These are phyloP conservation scores for Corbicula japonica DNA, from an alignment of 2,888 invertebrate genomes.

Conservation along the genomic window DNA sequence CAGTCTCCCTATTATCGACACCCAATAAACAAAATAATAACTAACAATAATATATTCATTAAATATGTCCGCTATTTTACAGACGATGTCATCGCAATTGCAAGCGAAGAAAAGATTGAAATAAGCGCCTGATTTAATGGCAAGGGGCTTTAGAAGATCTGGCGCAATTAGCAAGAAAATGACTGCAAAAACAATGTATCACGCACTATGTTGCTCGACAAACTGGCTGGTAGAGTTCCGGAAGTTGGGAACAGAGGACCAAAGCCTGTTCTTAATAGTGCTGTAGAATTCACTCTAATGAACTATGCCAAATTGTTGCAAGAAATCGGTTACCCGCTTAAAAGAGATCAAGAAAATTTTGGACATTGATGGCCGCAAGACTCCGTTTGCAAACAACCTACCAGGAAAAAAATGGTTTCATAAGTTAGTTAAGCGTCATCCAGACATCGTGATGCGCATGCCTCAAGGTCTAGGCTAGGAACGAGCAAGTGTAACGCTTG, in stretches of 20 bases:
- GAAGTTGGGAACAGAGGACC: constrained; percentile 3
- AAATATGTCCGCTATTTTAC: no score
- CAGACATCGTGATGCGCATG: constrained; percentile 1
- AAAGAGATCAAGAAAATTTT: constrained; percentile 23
- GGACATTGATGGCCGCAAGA: constrained; percentile 21
- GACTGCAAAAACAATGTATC: constrained; percentile 13
- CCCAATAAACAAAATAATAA: no score
- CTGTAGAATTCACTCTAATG: constrained; percentile 2
- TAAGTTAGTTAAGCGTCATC: neutral
- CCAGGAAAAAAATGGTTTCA: constrained; percentile 32
- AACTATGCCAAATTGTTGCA: constrained; percentile 14
- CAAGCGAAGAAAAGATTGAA: neutral
- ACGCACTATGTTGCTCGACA: constrained; percentile 18
- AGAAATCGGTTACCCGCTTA: constrained; percentile 30
- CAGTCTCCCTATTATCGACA: no score
- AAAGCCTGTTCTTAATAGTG: neutral
- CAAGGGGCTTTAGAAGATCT: neutral
- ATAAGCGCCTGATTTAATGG: neutral
- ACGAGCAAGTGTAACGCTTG: neutral
- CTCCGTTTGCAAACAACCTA: constrained; percentile 32
- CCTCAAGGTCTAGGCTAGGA: neutral
- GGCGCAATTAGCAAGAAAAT: constrained; percentile 8
- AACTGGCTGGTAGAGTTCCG: constrained; percentile 12
- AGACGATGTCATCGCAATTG: neutral
- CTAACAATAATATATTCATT: no score